phyloP scores from a whole-genome alignment of 2,888 invertebrate species.

The Rhaphigaster nebulosa region DNA sequence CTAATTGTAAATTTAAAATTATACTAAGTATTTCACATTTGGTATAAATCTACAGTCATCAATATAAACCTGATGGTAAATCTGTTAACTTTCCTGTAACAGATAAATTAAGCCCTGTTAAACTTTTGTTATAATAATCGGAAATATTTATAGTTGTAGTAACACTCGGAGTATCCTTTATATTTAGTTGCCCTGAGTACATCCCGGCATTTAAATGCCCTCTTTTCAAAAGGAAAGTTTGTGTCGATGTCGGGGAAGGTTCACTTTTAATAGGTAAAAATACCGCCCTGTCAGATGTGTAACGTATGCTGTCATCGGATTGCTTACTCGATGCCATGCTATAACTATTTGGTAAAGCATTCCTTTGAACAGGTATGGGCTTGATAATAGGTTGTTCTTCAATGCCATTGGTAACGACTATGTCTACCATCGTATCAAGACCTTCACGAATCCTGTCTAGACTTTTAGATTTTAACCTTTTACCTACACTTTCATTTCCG shows the following conservation, averaged over 20 bases:
- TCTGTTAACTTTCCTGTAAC: conserved; percentile 67
- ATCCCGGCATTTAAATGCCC: conserved; percentile 76
- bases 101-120: conserved; percentile 65
- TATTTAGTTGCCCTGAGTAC: conserved; percentile 74
- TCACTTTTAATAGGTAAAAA: conserved; percentile 64
- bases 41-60: conserved; percentile 53
- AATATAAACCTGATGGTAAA: conserved; percentile 67
- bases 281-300: conserved; percentile 64
- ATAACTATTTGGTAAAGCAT: conserved; percentile 16
- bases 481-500: conserved; percentile 61
- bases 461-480: conserved; percentile 74
- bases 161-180: conserved; percentile 54
- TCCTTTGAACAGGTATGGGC: conserved; percentile 57
- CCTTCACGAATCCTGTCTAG: conserved; percentile 83
- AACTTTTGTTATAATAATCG: conserved; percentile 65
- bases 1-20: not conserved
- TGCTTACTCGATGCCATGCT: conserved; percentile 35
- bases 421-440: conserved; percentile 79
- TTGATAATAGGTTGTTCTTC: conserved; percentile 64
- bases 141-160: conserved; percentile 60
- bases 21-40: not conserved
- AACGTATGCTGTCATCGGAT: conserved; percentile 58
- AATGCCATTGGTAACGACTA: conserved; percentile 73
- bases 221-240: conserved; percentile 74
- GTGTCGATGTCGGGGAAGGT: conserved; percentile 62